Conservation (phyloP, 2,113 vertebrate species). For the Actenoides lindsayi region DNA sequence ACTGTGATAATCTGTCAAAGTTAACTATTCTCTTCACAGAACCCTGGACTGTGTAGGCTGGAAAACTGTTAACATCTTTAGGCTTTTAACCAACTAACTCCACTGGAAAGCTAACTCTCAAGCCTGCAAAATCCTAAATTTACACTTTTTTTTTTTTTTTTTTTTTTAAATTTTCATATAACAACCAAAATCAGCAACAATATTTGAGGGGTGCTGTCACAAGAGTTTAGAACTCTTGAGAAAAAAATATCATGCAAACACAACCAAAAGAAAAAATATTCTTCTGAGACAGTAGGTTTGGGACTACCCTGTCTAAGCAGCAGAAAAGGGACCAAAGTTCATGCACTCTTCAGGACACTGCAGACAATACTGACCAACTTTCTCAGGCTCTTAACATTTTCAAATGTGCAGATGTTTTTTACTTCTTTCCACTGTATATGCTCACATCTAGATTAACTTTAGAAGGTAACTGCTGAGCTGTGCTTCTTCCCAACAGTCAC, state of each 20-base stretch:
- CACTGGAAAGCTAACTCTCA: not conserved
- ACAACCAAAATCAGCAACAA: not conserved
- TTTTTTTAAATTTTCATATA: not conserved
- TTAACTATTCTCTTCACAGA: not conserved
- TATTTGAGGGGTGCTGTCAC: not conserved
- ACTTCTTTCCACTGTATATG: not conserved
- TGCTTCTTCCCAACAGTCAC: not conserved
- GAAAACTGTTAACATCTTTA: not conserved
- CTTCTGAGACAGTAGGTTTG: not conserved
- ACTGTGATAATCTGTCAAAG: not conserved
- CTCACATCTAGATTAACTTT: not conserved
- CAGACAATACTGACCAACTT: not conserved
- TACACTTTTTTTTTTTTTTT: not conserved
- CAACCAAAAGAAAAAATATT: not conserved
- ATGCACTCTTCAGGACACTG: not conserved
- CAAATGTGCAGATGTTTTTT: not conserved
- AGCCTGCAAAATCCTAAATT: not conserved
- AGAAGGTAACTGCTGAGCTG: not conserved
- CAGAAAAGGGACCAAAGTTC: not conserved
- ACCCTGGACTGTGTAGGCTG: not conserved
- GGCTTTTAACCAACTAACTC: not conserved
- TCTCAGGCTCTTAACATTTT: not conserved
- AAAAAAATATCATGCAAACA: not conserved
- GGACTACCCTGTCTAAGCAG: not conserved
- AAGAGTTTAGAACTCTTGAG: not conserved